These are phyloP conservation scores for Leptinotarsa juncta DNA, from an alignment of 2,888 invertebrate species.

Conservation along the genomic window DNA sequence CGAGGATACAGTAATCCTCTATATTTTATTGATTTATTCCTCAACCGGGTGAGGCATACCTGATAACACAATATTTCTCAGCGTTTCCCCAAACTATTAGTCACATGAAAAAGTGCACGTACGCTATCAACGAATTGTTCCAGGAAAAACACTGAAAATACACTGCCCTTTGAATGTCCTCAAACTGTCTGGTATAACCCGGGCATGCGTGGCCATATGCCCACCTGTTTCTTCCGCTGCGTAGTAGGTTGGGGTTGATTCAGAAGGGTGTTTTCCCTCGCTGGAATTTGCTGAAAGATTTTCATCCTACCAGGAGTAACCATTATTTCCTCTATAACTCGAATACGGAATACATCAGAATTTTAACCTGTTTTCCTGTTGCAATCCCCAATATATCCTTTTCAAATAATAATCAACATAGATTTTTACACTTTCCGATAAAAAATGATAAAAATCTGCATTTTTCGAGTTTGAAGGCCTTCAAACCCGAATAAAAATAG, in stretches of 20 bases:
- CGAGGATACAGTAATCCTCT: background rate
- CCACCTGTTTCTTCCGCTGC: slow-evolving; percentile 36
- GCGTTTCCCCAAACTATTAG: background rate
- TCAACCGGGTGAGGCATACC: background rate
- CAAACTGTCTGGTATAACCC: slow-evolving; percentile 29
- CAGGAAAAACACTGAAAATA: slow-evolving; percentile 29
- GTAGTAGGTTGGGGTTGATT: slow-evolving; percentile 7
- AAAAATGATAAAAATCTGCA: no score
- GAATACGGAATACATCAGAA: no score
- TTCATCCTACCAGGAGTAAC: no score
- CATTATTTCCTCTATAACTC: no score
- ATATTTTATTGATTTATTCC: slow-evolving; percentile 7
- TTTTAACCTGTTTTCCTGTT: no score
- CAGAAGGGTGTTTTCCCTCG: slow-evolving; percentile 6
- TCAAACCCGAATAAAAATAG: no score
- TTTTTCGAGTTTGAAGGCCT: no score
- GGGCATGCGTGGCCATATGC: slow-evolving; percentile 40
- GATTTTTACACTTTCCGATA: no score
- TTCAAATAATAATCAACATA: no score
- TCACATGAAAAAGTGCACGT: slow-evolving; percentile 25
- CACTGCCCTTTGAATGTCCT: slow-evolving; percentile 44
- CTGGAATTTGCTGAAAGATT: background rate
- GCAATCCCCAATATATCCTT: no score
- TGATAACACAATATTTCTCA: slow-evolving; percentile 1
- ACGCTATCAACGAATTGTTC: background rate